A percentile compares a stretch with the other conserved stretches of the same genome.
Evolutionary conservation across 2,797 vertebrate species (phyloP).

Genomic region (Bovichtus diacanthus): DNA sequence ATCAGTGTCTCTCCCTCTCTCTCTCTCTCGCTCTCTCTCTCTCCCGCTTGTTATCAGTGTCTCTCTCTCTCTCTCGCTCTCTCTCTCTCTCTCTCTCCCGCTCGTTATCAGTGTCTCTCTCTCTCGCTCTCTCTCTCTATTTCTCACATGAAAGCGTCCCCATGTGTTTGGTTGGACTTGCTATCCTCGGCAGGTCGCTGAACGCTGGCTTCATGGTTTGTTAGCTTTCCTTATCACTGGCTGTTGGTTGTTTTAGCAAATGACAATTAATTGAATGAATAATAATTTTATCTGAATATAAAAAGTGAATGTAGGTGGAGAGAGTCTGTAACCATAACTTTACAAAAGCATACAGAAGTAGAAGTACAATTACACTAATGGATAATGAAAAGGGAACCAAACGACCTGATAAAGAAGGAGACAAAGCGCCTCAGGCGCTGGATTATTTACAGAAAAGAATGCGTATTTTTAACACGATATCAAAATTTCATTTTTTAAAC

Average conservation of each 20-base stretch:
- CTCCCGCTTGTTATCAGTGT: constrained; percentile 47
- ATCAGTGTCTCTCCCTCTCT: constrained; percentile 50
- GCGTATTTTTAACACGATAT: too few species aligned
- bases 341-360: too few species aligned
- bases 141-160: constrained; percentile 55
- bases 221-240: constrained; percentile 42
- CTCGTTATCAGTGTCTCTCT: constrained; percentile 32
- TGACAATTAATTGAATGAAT: neutral
- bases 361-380: too few species aligned
- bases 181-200: constrained; percentile 30
- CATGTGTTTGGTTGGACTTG: constrained; percentile 61
- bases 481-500: too few species aligned
- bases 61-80: constrained; percentile 27
- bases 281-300: neutral
- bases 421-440: too few species aligned
- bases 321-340: too few species aligned
- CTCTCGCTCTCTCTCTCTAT: constrained; percentile 29
- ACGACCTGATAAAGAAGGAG: too few species aligned
- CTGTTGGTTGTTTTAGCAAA: constrained; percentile 44
- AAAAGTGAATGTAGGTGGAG: neutral
- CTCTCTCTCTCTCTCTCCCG: constrained; percentile 40
- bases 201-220: constrained; percentile 38
- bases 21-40: constrained; percentile 66
- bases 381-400: too few species aligned
- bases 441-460: too few species aligned